Conservation (phyloP, 2,888 invertebrate species). For the Dyspetes luteomarginatus region DNA sequence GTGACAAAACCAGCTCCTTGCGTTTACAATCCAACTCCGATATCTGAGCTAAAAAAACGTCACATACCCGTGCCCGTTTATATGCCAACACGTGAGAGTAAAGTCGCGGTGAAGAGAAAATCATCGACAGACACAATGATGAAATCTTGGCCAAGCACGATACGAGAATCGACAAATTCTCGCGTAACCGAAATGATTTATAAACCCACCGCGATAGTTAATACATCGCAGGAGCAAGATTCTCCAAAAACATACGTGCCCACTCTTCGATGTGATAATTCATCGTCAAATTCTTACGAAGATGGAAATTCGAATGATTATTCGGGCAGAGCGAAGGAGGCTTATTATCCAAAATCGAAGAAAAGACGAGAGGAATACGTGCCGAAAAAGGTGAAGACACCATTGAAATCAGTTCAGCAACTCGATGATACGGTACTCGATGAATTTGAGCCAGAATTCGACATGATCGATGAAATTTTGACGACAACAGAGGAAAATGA, state of each 20-base stretch:
- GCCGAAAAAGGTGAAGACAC: constrained; percentile 80
- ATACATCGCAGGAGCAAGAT: constrained; percentile 65
- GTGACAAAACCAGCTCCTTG: constrained; percentile 74
- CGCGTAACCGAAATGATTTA: constrained; percentile 74
- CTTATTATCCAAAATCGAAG: constrained; percentile 79
- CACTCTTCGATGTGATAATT: constrained; percentile 74
- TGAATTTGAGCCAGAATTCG: constrained; percentile 81
- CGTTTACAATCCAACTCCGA: constrained; percentile 88
- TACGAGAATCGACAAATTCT: constrained; percentile 71
- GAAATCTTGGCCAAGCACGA: constrained; percentile 75
- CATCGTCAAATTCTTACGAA: constrained; percentile 74
- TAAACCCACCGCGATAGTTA: constrained; percentile 78
- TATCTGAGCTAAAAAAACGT: constrained; percentile 85
- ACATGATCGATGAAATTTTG: constrained; percentile 83
- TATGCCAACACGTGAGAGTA: constrained; percentile 79
- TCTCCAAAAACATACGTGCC: constrained; percentile 76
- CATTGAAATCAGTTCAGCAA: constrained; percentile 74
- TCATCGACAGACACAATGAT: constrained; percentile 74
- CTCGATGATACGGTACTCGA: constrained; percentile 79
- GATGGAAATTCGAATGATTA: constrained; percentile 77
- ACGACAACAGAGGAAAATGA: constrained; percentile 59
- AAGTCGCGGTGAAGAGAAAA: constrained; percentile 79
- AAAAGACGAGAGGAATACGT: constrained; percentile 81
- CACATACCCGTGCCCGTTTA: constrained; percentile 81
- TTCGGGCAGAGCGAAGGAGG: constrained; percentile 75